A percentile compares a stretch with the other conserved stretches of the same genome.
These are phyloP conservation scores for Pelobates fuscus DNA, from an alignment of 2,113 vertebrate genomes.

Conservation along the genomic window DNA sequence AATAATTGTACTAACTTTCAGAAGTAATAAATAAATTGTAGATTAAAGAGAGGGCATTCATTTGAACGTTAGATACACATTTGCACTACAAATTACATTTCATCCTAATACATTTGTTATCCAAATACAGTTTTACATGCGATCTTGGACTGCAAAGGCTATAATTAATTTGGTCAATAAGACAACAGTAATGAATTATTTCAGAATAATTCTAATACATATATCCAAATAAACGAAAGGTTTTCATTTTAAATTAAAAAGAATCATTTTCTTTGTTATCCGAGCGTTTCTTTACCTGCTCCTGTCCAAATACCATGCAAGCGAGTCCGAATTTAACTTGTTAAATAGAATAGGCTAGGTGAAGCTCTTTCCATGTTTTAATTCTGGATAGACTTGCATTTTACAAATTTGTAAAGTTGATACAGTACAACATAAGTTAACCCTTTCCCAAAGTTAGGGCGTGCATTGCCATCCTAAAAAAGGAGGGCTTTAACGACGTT, in stretches of 20 bases:
- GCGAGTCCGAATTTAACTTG: no score
- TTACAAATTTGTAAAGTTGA: no score
- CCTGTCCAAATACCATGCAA: no score
- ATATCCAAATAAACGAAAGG: conserved; percentile 54
- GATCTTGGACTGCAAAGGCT: conserved; percentile 59
- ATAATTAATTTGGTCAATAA: conserved; percentile 62
- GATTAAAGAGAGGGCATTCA: conserved; percentile 38
- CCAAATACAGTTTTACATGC: conserved; percentile 57
- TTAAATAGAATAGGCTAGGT: no score
- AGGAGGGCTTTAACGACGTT: no score
- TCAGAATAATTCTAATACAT: conserved; percentile 57
- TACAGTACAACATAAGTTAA: no score
- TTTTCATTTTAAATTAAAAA: conserved; percentile 60
- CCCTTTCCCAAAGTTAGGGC: no score
- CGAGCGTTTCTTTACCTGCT: conserved; percentile 58
- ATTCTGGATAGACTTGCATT: no score
- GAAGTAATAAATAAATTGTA: conserved; percentile 40
- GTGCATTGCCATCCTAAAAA: no score
- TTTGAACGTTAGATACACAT: conserved; percentile 51
- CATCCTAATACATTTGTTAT: conserved; percentile 61
- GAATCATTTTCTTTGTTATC: conserved; percentile 57
- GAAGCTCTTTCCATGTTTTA: no score
- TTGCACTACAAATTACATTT: conserved; percentile 63
- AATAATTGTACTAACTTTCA: conserved; percentile 31
- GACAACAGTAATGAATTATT: conserved; percentile 61